Percentiles rank a stretch among this genome's conserved stretches.
Evolutionary conservation across 2,888 invertebrate genomes (phyloP).

Genomic region (Drosophila kambysellisi): DNA sequence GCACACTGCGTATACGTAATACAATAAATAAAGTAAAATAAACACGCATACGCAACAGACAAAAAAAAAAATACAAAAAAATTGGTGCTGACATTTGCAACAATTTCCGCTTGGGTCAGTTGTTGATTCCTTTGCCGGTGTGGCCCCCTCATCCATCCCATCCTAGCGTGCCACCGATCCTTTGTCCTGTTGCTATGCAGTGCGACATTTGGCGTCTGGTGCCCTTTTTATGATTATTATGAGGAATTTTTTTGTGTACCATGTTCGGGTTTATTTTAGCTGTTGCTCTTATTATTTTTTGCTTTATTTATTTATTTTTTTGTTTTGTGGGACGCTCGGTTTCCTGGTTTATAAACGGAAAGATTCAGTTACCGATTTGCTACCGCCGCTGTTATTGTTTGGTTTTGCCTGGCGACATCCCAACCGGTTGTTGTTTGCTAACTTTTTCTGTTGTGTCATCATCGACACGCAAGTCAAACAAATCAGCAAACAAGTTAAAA

Average conservation of each 20-base stretch:
- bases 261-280: conserved; percentile 8
- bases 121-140: conserved; percentile 41
- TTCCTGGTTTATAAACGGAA: conserved; percentile 32
- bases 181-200: conserved; percentile 42
- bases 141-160: not conserved
- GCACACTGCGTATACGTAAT: conserved; percentile 42
- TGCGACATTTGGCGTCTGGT: conserved; percentile 42
- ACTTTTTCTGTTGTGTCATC: conserved; percentile 77
- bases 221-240: conserved; percentile 72
- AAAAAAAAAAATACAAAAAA: conserved; percentile 14
- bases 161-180: not conserved
- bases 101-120: conserved; percentile 77
- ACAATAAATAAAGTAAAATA: conserved; percentile 49
- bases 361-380: conserved; percentile 60
- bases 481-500: conserved; percentile 73
- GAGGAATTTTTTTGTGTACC: conserved; percentile 35
- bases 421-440: conserved; percentile 21
- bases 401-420: not conserved
- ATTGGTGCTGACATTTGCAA: conserved; percentile 76
- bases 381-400: conserved; percentile 25
- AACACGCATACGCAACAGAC: conserved; percentile 43
- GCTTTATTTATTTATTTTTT: not conserved
- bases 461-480: conserved; percentile 82
- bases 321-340: not conserved
- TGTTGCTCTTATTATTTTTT: conserved; percentile 13